phyloP scores from a whole-genome alignment of 2,888 invertebrate genomes.

The Byasa hedistus region DNA sequence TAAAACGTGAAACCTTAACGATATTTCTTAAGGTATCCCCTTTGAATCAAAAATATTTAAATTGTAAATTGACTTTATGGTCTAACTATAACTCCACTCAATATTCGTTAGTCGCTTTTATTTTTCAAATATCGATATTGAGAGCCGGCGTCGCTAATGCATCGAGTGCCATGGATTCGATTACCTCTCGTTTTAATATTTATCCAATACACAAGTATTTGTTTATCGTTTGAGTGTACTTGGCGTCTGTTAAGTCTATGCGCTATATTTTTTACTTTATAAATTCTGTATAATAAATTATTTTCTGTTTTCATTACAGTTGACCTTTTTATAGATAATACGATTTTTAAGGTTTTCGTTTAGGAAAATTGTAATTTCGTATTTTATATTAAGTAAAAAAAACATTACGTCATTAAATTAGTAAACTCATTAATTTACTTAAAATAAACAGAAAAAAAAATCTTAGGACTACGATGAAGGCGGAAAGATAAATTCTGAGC shows the following conservation, averaged over 20 bases:
- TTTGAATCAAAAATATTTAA: too few relatives aligned
- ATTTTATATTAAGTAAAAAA: too few relatives aligned
- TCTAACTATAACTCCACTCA: too few relatives aligned
- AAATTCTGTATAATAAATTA: neutral
- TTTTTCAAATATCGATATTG: neutral
- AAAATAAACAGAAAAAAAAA: constrained; percentile 1
- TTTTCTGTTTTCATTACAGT: too few relatives aligned
- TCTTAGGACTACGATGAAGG: constrained; percentile 2
- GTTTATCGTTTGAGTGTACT: neutral
- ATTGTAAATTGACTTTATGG: too few relatives aligned
- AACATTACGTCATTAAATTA: constrained; percentile 4
- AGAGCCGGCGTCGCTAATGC: constrained; percentile 1
- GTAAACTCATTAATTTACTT: constrained; percentile 2
- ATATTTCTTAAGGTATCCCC: too few relatives aligned
- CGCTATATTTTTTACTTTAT: neutral
- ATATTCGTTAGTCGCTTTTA: neutral
- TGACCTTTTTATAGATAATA: too few relatives aligned
- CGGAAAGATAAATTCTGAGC: constrained; percentile 52
- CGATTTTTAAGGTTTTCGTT: too few relatives aligned
- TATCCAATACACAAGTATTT: neutral
- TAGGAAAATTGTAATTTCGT: too few relatives aligned
- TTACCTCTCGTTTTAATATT: neutral
- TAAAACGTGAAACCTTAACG: too few relatives aligned
- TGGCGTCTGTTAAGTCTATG: neutral
- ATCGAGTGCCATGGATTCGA: constrained; percentile 2